These are phyloP conservation scores for Bellardia bayeri DNA, from an alignment of 2,888 invertebrate species.

Conservation along the genomic window DNA sequence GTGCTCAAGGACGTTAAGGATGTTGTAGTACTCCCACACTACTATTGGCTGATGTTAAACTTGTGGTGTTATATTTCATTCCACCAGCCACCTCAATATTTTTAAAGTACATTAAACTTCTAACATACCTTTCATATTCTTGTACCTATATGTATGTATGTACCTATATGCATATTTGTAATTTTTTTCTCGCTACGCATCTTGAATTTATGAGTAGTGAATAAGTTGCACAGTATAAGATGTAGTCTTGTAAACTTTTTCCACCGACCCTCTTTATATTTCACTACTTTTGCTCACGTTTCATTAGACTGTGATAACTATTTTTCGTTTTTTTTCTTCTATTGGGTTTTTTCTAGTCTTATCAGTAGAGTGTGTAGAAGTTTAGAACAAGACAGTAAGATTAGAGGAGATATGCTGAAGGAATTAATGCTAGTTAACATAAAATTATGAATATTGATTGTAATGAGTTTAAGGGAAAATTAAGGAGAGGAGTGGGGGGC, in stretches of 20 bases:
- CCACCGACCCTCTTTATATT: not conserved
- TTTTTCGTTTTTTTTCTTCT: not conserved
- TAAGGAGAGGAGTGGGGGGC: not conserved
- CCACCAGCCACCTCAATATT: conserved; percentile 17
- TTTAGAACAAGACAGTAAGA: not conserved
- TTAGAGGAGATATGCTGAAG: conserved; percentile 4
- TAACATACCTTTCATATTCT: conserved; percentile 25
- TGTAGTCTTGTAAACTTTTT: conserved; percentile 50
- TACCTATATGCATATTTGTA: not conserved
- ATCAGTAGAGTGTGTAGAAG: conserved; percentile 62
- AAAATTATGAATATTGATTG: conserved; percentile 54
- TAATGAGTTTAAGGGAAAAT: not conserved
- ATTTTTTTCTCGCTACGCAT: conserved; percentile 62
- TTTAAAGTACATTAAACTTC: conserved; percentile 67
- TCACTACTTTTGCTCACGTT: not conserved
- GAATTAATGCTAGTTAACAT: conserved; percentile 46
- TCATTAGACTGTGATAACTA: conserved; percentile 55
- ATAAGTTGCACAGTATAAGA: conserved; percentile 15
- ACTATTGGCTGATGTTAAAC: conserved; percentile 14
- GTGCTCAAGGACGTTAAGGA: conserved; percentile 75
- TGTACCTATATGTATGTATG: conserved; percentile 20
- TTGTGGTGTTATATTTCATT: conserved; percentile 54
- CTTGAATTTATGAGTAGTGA: conserved; percentile 71
- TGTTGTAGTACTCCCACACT: conserved; percentile 33
- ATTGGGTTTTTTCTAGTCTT: conserved; percentile 28